phyloP scores from a whole-genome alignment of 2,113 vertebrate genomes.

The Epinephelus lanceolatus region DNA sequence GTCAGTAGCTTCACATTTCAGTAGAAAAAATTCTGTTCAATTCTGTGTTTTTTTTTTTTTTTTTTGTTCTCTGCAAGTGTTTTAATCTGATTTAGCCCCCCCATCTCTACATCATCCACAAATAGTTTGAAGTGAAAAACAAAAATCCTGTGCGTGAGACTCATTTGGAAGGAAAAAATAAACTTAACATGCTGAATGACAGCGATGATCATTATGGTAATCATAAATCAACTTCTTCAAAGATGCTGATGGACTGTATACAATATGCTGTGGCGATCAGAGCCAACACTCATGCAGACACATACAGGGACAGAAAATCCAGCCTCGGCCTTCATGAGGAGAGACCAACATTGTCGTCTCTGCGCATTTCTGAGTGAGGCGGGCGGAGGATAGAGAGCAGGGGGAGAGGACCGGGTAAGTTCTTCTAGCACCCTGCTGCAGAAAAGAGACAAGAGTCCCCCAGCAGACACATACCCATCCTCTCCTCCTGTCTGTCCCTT shows the following conservation, averaged over 20 bases:
- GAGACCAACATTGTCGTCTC: constrained; percentile 13
- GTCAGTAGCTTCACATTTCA: constrained; percentile 60
- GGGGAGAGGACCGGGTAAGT: constrained; percentile 67
- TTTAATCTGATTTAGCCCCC: constrained; percentile 68
- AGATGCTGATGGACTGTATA: constrained; percentile 73
- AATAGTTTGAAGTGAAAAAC: constrained; percentile 59
- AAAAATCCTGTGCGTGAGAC: constrained; percentile 30
- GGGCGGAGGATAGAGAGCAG: constrained; percentile 27
- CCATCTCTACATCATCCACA: constrained; percentile 54
- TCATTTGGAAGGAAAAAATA: constrained; percentile 43
- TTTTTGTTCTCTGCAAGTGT: constrained; percentile 51
- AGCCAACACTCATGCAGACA: constrained; percentile 66
- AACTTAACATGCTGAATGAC: constrained; percentile 38
- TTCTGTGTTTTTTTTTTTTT: constrained; percentile 11
- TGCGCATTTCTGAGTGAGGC: constrained; percentile 20
- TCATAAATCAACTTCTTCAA: constrained; percentile 59
- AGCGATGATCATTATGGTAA: constrained; percentile 63
- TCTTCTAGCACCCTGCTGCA: constrained; percentile 81
- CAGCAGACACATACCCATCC: constrained; percentile 72
- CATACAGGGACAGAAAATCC: constrained; percentile 33
- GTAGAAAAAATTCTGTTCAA: constrained; percentile 58
- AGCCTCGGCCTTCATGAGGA: background rate
- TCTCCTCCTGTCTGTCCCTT: constrained; percentile 50
- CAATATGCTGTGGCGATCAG: constrained; percentile 69
- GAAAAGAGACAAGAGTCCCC: constrained; percentile 46